A percentile compares a stretch with the other conserved stretches of the same genome.
These are phyloP conservation scores for Notolabrus celidotus DNA, from an alignment of 2,797 vertebrate species.

Conservation along the genomic window DNA sequence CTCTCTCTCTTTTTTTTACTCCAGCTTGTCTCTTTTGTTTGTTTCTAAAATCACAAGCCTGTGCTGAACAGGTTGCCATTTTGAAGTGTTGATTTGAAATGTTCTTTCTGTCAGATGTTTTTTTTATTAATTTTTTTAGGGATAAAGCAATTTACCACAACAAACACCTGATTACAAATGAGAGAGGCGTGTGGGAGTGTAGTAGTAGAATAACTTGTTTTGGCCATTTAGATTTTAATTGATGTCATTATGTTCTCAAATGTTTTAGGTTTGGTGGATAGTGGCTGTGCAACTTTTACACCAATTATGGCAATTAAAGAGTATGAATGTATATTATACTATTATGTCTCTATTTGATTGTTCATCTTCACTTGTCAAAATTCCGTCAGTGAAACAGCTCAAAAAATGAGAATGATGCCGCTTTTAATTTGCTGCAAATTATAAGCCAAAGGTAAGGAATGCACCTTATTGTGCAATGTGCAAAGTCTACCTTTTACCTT, in stretches of 20 bases:
- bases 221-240: constrained; percentile 47
- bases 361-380: constrained; percentile 14
- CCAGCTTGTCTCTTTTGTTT: constrained; percentile 50
- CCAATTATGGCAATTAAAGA: constrained; percentile 13
- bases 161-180: constrained; percentile 66
- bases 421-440: too few relatives aligned
- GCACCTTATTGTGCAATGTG: too few relatives aligned
- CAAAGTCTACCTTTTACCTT: too few relatives aligned
- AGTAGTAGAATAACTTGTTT: constrained; percentile 26
- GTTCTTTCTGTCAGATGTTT: constrained; percentile 15
- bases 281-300: constrained; percentile 1
- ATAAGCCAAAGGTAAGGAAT: too few relatives aligned
- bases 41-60: constrained; percentile 49
- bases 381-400: too few relatives aligned
- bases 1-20: not conserved
- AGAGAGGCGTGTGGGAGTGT: constrained; percentile 44
- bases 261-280: constrained; percentile 22
- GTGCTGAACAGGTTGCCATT: constrained; percentile 31
- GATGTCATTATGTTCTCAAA: constrained; percentile 30
- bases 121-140: constrained; percentile 23
- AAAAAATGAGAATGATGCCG: too few relatives aligned
- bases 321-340: not conserved
- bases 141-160: constrained; percentile 61
- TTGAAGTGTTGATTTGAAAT: constrained; percentile 49
- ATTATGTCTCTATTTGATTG: constrained; percentile 44